These are phyloP conservation scores for Scaptomyza pallida DNA, from an alignment of 1,140 invertebrate species.

Conservation along the genomic window DNA sequence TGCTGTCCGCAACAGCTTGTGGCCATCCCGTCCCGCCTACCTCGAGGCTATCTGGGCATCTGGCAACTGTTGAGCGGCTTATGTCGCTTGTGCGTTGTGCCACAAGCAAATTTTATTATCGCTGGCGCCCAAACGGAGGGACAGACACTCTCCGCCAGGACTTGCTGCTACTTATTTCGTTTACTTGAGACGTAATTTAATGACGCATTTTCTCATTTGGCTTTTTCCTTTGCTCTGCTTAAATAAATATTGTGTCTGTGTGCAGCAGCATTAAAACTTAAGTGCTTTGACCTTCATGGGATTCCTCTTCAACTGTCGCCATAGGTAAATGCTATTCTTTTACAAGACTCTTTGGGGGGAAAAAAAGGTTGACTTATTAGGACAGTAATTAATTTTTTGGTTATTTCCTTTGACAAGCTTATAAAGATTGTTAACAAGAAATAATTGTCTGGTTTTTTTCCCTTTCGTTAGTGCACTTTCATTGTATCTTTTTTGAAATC, in stretches of 20 bases:
- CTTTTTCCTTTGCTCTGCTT: slow-evolving; percentile 46
- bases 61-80: slow-evolving; percentile 59
- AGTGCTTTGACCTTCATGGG: slow-evolving; percentile 58
- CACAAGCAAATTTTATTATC: slow-evolving; percentile 70
- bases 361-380: slow-evolving; percentile 19
- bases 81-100: slow-evolving; percentile 48
- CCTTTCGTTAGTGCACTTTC: not conserved
- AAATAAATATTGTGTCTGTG: slow-evolving; percentile 64
- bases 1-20: slow-evolving; percentile 4
- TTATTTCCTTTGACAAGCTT: slow-evolving; percentile 14
- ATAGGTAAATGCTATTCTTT: not conserved
- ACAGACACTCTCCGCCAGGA: not conserved
- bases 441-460: not conserved
- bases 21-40: not conserved
- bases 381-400: slow-evolving; percentile 26
- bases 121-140: slow-evolving; percentile 4
- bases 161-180: slow-evolving; percentile 9
- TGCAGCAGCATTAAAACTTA: slow-evolving; percentile 63
- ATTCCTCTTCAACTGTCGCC: slow-evolving; percentile 5
- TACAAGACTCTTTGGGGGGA: slow-evolving; percentile 3
- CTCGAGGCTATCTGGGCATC: not conserved
- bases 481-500: not conserved
- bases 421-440: too few relatives aligned
- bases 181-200: slow-evolving; percentile 44
- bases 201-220: slow-evolving; percentile 50